These are phyloP conservation scores for Cottus gobio DNA, from an alignment of 2,113 vertebrate genomes.

Conservation along the genomic window DNA sequence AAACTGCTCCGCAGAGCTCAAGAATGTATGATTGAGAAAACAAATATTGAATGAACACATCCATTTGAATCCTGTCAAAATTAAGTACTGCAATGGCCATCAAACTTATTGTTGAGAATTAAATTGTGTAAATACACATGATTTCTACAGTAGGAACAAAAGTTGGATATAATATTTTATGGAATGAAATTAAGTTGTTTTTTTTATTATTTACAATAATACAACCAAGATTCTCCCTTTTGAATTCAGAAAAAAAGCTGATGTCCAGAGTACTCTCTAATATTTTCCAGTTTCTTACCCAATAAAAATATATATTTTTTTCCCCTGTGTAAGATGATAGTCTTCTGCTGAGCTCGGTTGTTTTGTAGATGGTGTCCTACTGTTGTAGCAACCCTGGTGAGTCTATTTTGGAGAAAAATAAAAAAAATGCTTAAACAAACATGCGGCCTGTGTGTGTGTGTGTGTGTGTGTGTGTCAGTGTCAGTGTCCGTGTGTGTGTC, in stretches of 20 bases:
- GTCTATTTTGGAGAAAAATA: conserved; percentile 76
- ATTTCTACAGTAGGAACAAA: not conserved
- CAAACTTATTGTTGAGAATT: not conserved
- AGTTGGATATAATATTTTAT: not conserved
- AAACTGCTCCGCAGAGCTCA: conserved; percentile 1
- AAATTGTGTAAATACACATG: not conserved
- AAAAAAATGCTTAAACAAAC: conserved; percentile 78
- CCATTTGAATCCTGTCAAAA: not conserved
- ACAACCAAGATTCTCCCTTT: conserved; percentile 39
- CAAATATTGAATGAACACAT: not conserved
- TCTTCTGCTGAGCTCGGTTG: conserved; percentile 75
- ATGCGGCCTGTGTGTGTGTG: conserved; percentile 51
- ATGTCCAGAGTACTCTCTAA: conserved; percentile 54
- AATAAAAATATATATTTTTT: conserved; percentile 67
- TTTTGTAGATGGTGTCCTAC: conserved; percentile 77
- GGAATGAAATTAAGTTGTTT: not conserved
- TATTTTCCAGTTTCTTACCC: conserved; percentile 73
- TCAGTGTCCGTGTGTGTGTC: conserved; percentile 23
- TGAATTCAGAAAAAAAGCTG: conserved; percentile 34
- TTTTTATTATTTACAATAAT: conserved; percentile 18
- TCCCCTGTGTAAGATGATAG: conserved; percentile 67
- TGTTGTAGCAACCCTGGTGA: conserved; percentile 83
- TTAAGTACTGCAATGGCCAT: not conserved
- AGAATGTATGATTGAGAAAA: not conserved
- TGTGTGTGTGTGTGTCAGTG: conserved; percentile 36